Conservation (phyloP, 1,140 invertebrate genomes). For the Drosophila subobscura region DNA sequence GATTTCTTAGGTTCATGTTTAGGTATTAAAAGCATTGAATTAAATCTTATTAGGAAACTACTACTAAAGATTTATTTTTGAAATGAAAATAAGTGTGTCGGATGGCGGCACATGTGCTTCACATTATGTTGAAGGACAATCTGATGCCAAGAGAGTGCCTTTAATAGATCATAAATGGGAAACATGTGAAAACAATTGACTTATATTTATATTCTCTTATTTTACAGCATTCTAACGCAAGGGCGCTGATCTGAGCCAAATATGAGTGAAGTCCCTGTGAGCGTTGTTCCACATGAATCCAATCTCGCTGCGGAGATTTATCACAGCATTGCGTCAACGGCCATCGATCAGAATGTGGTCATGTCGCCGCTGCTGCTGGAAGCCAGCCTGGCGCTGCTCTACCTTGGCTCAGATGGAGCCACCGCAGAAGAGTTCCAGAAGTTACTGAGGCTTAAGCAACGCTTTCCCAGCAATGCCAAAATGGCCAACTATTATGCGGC, state of each 20-base stretch:
- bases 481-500: constrained; percentile 78
- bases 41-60: too few species aligned
- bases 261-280: constrained; percentile 45
- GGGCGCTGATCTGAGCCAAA: neutral
- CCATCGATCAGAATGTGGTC: constrained; percentile 61
- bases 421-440: constrained; percentile 72
- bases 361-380: constrained; percentile 74
- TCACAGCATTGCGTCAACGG: constrained; percentile 50
- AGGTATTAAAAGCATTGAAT: constrained; percentile 18
- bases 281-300: constrained; percentile 21
- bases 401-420: constrained; percentile 70
- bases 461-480: constrained; percentile 78
- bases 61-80: too few species aligned
- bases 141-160: constrained; percentile 22
- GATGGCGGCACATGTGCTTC: constrained; percentile 51
- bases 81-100: constrained; percentile 44
- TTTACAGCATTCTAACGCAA: neutral
- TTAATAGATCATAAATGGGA: constrained; percentile 24
- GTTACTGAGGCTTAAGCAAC: constrained; percentile 58
- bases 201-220: neutral
- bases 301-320: constrained; percentile 53
- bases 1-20: constrained; percentile 6
- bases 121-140: constrained; percentile 56
- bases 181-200: neutral
- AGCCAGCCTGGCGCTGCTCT: constrained; percentile 64